These are phyloP conservation scores for Montifringilla adamsi DNA, from an alignment of 2,113 vertebrate genomes.

Conservation along the genomic window DNA sequence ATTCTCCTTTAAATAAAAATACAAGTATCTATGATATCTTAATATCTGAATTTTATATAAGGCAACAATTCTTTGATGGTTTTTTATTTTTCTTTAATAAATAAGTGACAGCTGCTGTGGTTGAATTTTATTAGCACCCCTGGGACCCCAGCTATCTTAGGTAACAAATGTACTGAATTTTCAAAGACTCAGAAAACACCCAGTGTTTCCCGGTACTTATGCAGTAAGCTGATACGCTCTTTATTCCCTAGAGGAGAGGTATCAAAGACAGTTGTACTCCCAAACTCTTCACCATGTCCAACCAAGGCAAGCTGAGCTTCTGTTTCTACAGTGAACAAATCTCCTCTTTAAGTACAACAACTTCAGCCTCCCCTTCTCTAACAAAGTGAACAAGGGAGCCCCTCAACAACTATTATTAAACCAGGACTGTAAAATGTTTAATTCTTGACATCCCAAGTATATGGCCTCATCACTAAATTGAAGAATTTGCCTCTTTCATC, in stretches of 20 bases:
- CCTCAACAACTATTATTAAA: neutral
- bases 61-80: neutral
- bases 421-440: neutral
- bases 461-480: neutral
- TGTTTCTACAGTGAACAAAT: neutral
- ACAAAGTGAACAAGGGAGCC: neutral
- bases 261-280: neutral
- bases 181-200: neutral
- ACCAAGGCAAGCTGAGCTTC: neutral
- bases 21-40: neutral
- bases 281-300: neutral
- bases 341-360: neutral
- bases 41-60: neutral
- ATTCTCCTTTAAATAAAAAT: neutral
- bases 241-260: neutral
- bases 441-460: neutral
- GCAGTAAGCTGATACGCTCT: neutral
- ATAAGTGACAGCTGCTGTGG: neutral
- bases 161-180: neutral
- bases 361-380: neutral
- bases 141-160: neutral
- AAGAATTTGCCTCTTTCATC: neutral
- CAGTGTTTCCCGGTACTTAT: neutral
- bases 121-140: neutral
- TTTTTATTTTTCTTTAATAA: neutral